phyloP scores from a whole-genome alignment of 2,888 invertebrate genomes.

The Hirudinaria manillensis region DNA sequence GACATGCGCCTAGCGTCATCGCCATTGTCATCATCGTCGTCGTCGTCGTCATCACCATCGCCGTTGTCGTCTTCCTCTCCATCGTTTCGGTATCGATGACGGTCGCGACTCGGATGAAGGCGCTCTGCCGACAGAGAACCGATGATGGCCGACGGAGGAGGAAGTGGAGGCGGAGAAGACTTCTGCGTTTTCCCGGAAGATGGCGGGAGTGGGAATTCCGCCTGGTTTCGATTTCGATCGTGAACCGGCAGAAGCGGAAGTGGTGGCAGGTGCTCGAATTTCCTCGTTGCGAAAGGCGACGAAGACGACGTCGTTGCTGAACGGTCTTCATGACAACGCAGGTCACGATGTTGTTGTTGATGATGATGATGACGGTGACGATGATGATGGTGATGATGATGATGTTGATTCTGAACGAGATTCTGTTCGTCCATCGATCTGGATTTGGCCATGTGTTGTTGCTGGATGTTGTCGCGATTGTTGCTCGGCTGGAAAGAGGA shows the following conservation, averaged over 20 bases:
- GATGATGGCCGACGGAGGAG: constrained; percentile 24
- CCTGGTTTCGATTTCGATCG: constrained; percentile 6
- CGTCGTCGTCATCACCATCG: background rate
- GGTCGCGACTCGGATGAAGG: background rate
- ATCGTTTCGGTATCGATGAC: background rate
- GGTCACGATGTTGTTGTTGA: constrained; percentile 1
- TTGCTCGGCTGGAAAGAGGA: background rate
- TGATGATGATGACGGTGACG: constrained; percentile 1
- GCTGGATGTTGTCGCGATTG: background rate
- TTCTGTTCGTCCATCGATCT: background rate
- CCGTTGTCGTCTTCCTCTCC: background rate
- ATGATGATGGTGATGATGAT: background rate
- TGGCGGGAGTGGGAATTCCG: too few relatives aligned
- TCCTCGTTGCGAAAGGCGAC: background rate
- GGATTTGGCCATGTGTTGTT: background rate
- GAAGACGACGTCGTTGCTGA: too few relatives aligned
- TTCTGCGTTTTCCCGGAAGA: background rate
- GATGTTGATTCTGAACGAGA: background rate
- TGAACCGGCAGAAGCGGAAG: background rate
- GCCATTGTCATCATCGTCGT: background rate
- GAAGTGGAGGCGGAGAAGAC: constrained; percentile 30
- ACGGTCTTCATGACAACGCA: background rate
- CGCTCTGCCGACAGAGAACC: constrained; percentile 30
- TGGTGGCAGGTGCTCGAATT: background rate
- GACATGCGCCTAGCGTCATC: background rate